phyloP scores from a whole-genome alignment of 1,140 invertebrate genomes.

The Bombus ignitus region DNA sequence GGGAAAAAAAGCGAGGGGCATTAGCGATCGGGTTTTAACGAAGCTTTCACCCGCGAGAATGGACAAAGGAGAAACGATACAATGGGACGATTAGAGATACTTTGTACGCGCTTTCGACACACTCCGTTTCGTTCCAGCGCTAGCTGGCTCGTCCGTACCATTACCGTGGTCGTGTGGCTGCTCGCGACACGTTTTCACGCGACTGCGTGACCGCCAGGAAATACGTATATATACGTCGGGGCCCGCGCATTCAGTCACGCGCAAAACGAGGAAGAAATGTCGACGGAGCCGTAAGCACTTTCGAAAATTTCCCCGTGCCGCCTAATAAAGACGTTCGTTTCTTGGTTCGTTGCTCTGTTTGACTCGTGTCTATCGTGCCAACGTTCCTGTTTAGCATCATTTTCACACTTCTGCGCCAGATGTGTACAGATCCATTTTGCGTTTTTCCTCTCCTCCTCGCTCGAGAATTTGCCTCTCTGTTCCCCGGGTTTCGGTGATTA shows the following conservation, averaged over 20 bases:
- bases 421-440: constrained; percentile 18
- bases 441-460: not conserved
- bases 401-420: not conserved
- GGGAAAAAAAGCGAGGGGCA: constrained; percentile 48
- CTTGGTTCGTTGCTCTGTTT: not conserved
- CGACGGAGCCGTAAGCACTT: constrained; percentile 18
- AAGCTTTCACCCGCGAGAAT: constrained; percentile 66
- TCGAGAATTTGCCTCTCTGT: not conserved
- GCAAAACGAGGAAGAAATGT: constrained; percentile 54
- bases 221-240: constrained; percentile 31
- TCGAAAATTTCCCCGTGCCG: constrained; percentile 49
- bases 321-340: constrained; percentile 36
- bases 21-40: constrained; percentile 64
- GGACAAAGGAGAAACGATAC: constrained; percentile 64
- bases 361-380: not conserved
- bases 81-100: constrained; percentile 69
- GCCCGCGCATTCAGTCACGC: constrained; percentile 48
- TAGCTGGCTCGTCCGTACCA: constrained; percentile 34
- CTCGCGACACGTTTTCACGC: constrained; percentile 50
- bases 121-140: constrained; percentile 53
- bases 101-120: constrained; percentile 64
- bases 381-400: not conserved
- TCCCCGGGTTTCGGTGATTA: not conserved
- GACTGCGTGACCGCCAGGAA: constrained; percentile 44
- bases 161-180: constrained; percentile 5